A percentile compares a stretch with the other conserved stretches of the same genome.
Conservation (phyloP, 1,140 invertebrate genomes). For the Bombus superbus region DNA sequence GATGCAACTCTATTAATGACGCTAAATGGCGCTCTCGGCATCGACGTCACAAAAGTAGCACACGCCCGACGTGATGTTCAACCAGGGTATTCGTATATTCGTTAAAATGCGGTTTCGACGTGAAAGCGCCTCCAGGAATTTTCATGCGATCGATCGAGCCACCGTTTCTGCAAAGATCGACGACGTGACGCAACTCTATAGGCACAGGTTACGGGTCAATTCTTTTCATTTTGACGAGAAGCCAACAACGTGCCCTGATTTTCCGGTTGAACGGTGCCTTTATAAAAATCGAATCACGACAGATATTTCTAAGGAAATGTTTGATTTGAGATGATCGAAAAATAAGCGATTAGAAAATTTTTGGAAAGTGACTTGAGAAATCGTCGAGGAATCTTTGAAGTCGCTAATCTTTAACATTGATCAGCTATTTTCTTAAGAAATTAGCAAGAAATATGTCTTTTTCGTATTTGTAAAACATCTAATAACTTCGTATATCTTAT, state of each 20-base stretch:
- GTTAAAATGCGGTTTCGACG: conserved; percentile 31
- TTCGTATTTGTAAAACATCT: neutral
- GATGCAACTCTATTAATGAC: conserved; percentile 66
- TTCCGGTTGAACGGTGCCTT: neutral
- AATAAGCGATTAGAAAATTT: neutral
- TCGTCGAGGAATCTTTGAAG: neutral
- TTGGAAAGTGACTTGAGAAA: neutral
- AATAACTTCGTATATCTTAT: neutral
- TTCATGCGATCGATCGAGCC: conserved; percentile 8
- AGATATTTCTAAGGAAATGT: neutral
- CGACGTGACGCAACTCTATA: conserved; percentile 16
- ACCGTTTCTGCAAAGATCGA: conserved; percentile 22
- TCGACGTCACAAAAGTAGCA: conserved; percentile 56
- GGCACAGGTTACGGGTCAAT: conserved; percentile 5
- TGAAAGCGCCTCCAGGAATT: conserved; percentile 34
- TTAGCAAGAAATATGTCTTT: too few species aligned
- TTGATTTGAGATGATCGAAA: too few species aligned
- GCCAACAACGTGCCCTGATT: neutral
- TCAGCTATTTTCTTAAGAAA: neutral
- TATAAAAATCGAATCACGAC: neutral
- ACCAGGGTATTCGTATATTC: conserved; percentile 31
- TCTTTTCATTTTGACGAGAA: conserved; percentile 14
- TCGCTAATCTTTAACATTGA: neutral
- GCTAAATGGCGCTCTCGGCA: conserved; percentile 57
- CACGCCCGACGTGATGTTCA: conserved; percentile 10